Evolutionary conservation across 2,888 invertebrate genomes (phyloP), one percentile per base, ranked within the genome.

Genomic region (Archaeoteleia sp.): DNA sequence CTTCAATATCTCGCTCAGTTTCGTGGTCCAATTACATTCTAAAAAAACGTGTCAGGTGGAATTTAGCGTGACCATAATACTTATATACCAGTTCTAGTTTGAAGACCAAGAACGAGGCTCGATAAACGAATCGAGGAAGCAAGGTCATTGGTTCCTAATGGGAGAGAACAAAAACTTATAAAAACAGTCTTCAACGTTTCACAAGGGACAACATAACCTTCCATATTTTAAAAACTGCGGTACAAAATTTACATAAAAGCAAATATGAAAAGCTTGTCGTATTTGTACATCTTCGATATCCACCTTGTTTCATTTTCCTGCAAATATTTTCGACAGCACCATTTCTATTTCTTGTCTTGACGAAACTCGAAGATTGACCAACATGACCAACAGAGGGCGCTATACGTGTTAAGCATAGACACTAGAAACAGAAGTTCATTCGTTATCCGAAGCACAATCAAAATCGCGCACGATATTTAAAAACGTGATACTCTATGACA

Each of bases 1-100:
- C 77, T 74, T 80, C 77, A 78, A 79, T 76, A 78, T 82, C 79
- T 83, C 74, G 80, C 78, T 78, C 78, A 80, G 78, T 81, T 81
- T 81, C 79, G 78, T 80, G 81, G 82, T 81, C 81, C 78, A 79
- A 79, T 78, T 77, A 67, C 67, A 75, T 77, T 78, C 74, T 73
- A 67, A 75, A 77, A 75, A 73, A 72, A 78, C 76, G 75, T 72
- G 73, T 79, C 74, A 74, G 62, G 70, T 73, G 75, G 74, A 71
- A 74, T 58, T 55, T 49, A 53, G 62, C 61, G 60, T 70, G 70
- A 78, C 46, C 58, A 53, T 48, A 57, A 43, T 40, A 46, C 40
- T 40, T 45, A 37, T 39, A 63, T 45, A 42, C 37, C 30, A 43
- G 46, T 62, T 58, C 57, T 35, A 42, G 55, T 46, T 54, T 53